Conservation (phyloP, 2,113 vertebrate species). For the Nesoenas mayeri region DNA sequence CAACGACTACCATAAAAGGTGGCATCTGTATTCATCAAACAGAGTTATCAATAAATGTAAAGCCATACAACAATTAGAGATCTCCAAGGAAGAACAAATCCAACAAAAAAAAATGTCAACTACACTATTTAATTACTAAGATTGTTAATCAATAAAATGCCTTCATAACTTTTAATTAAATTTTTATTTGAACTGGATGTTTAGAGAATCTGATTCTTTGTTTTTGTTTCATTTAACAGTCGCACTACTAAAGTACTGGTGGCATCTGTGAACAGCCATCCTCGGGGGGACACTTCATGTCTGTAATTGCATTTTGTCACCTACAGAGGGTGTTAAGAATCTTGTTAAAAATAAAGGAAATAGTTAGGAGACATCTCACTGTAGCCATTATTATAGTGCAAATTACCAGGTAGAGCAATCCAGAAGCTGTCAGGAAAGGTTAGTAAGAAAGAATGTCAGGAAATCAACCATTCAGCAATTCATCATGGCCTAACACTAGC, state of each 20-base stretch:
- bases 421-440: constrained; percentile 94
- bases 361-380: constrained; percentile 83
- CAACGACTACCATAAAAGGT: constrained; percentile 86
- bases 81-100: constrained; percentile 89
- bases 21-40: constrained; percentile 96
- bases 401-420: constrained; percentile 96
- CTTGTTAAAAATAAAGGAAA: constrained; percentile 90
- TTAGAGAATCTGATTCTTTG: constrained; percentile 79
- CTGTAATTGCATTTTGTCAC: constrained; percentile 98
- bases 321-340: constrained; percentile 99
- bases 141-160: constrained; percentile 93
- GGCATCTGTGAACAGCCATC: constrained; percentile 85
- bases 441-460: constrained; percentile 87
- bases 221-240: constrained; percentile 82
- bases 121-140: constrained; percentile 87
- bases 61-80: constrained; percentile 87
- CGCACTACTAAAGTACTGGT: constrained; percentile 74
- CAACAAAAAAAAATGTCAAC: constrained; percentile 75
- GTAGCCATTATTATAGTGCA: constrained; percentile 93
- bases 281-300: constrained; percentile 82
- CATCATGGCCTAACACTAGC: constrained; percentile 85
- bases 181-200: constrained; percentile 86
- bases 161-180: constrained; percentile 93
- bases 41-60: constrained; percentile 94
- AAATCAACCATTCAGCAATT: constrained; percentile 94